Conservation (phyloP, 2,888 invertebrate species). For the Miltochrista miniata region DNA sequence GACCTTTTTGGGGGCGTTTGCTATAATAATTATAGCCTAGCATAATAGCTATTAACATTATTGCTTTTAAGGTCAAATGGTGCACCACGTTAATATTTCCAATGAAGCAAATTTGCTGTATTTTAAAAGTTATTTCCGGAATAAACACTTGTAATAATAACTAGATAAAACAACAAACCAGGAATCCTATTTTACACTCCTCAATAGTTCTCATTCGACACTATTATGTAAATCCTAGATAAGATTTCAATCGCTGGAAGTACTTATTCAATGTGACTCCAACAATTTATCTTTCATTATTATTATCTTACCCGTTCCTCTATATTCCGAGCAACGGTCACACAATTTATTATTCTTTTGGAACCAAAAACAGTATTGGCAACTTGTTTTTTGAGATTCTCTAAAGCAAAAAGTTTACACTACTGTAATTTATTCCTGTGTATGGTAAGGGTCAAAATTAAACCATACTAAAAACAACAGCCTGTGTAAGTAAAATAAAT, state of each 20-base stretch:
- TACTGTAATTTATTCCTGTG: slow-evolving; percentile 36
- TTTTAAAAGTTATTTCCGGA: too few species aligned
- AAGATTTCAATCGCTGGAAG: slow-evolving; percentile 18
- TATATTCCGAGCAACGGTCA: slow-evolving; percentile 21
- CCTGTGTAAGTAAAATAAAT: slow-evolving; percentile 36
- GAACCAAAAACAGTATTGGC: slow-evolving; percentile 25
- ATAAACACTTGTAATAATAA: too few species aligned
- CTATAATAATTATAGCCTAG: too few species aligned
- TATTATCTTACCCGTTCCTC: slow-evolving; percentile 12
- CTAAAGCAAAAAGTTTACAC: slow-evolving; percentile 28
- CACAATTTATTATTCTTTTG: slow-evolving; percentile 27
- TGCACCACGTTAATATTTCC: too few species aligned
- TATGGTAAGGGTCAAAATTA: slow-evolving; percentile 37
- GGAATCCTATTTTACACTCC: too few species aligned
- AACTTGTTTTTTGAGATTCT: slow-evolving; percentile 10
- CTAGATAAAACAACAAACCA: too few species aligned
- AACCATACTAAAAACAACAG: slow-evolving; percentile 34
- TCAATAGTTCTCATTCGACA: too few species aligned
- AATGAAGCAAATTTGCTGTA: too few species aligned
- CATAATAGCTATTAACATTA: too few species aligned
- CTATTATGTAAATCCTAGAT: slow-evolving; percentile 18
- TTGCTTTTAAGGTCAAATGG: too few species aligned
- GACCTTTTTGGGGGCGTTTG: too few species aligned
- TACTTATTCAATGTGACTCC: slow-evolving; percentile 20
- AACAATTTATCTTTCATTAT: slow-evolving; percentile 27